phyloP scores from a whole-genome alignment of 2,797 vertebrate species.

The Odontamblyopus lacepedii region DNA sequence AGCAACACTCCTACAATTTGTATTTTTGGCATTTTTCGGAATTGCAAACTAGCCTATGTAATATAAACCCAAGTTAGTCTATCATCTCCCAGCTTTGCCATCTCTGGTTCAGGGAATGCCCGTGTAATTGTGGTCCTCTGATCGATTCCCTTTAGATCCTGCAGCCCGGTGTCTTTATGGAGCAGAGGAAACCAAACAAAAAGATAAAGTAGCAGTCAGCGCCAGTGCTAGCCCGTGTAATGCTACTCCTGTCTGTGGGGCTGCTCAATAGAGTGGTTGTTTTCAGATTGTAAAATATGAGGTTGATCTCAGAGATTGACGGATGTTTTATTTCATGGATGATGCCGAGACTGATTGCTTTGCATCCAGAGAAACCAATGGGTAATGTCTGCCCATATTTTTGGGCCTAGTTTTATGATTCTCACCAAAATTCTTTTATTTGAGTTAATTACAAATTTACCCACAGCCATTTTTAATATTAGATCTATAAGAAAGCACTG shows the following conservation, averaged over 20 bases:
- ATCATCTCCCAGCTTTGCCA: slow-evolving; percentile 10
- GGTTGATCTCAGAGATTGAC: too few species aligned
- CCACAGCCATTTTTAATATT: too few species aligned
- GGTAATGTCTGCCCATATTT: too few species aligned
- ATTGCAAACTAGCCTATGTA: neutral
- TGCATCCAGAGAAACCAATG: too few species aligned
- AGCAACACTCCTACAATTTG: neutral
- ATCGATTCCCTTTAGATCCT: slow-evolving; percentile 50
- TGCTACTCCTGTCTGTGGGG: slow-evolving; percentile 14
- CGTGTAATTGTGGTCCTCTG: slow-evolving; percentile 21
- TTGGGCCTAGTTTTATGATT: too few species aligned
- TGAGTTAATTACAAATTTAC: too few species aligned
- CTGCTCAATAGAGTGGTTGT: neutral
- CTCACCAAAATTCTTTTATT: too few species aligned
- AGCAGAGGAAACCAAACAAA: slow-evolving; percentile 25
- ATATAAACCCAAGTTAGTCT: neutral
- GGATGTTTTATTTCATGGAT: too few species aligned
- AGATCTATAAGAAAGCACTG: too few species aligned
- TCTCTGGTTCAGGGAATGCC: slow-evolving; percentile 46
- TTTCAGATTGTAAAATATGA: neutral
- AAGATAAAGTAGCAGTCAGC: slow-evolving; percentile 45
- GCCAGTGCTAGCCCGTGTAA: slow-evolving; percentile 40
- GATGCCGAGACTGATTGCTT: too few species aligned
- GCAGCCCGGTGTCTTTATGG: slow-evolving; percentile 33
- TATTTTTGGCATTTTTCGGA: neutral